Percentiles rank a stretch among this genome's conserved stretches.
Evolutionary conservation across 2,113 vertebrate genomes (phyloP).

Genomic region (Poeciliopsis turrubarensis): DNA sequence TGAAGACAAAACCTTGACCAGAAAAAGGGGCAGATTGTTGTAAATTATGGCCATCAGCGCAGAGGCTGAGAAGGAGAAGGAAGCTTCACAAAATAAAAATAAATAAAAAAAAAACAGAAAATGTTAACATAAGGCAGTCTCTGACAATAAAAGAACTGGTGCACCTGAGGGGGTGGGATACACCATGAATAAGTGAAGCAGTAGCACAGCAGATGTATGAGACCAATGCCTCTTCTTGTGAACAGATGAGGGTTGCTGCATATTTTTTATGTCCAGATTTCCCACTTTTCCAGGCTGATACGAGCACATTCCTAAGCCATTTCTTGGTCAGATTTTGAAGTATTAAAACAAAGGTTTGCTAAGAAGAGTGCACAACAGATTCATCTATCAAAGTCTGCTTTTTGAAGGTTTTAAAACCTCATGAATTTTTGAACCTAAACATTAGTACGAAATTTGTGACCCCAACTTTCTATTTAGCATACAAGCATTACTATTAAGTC

Average conservation of each 20-base stretch:
- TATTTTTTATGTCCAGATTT: neutral
- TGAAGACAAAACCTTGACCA: neutral
- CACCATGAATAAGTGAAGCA: neutral
- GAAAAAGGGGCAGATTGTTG: neutral
- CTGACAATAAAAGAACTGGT: neutral
- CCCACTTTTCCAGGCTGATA: neutral
- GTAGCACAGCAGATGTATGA: neutral
- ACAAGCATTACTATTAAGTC: too few relatives aligned
- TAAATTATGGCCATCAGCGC: neutral
- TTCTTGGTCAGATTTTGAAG: neutral
- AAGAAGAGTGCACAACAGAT: neutral
- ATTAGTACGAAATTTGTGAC: neutral
- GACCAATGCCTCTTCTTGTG: neutral
- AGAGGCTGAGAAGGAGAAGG: neutral
- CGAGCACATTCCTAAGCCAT: neutral
- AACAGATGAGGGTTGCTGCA: neutral
- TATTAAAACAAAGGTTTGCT: neutral
- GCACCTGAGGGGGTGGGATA: neutral
- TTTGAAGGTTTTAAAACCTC: neutral
- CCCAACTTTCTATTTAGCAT: too few relatives aligned
- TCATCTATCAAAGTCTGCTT: neutral
- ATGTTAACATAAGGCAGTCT: neutral
- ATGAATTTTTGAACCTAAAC: neutral
- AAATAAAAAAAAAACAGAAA: neutral
- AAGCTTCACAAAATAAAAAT: neutral